Conservation (phyloP, 2,797 vertebrate species). For the Brachyrhaphis roseni region DNA sequence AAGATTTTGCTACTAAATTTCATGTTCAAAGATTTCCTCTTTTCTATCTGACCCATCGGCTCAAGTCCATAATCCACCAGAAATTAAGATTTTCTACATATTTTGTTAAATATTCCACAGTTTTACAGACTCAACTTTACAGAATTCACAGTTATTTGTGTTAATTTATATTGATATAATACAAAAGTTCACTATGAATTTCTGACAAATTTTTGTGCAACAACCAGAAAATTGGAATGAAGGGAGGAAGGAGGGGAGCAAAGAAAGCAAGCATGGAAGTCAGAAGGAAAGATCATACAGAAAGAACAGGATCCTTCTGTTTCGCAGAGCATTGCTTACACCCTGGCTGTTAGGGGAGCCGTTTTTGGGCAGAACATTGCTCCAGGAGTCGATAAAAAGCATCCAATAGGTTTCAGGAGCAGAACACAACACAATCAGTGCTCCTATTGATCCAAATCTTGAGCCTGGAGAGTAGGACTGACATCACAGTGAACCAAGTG, state of each 20-base stretch:
- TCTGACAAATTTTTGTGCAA: not conserved
- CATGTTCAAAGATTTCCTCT: constrained; percentile 19
- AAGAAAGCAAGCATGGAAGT: no score
- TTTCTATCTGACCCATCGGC: not conserved
- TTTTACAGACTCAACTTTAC: not conserved
- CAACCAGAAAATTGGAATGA: not conserved
- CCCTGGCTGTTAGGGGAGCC: not conserved
- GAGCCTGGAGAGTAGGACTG: constrained; percentile 40
- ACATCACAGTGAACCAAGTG: constrained; percentile 45
- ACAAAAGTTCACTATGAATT: not conserved
- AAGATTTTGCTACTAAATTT: not conserved
- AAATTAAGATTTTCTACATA: not conserved
- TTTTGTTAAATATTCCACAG: not conserved
- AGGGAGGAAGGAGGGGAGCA: not conserved
- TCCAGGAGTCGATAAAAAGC: constrained; percentile 60
- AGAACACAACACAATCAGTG: constrained; percentile 64
- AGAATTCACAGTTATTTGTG: not conserved
- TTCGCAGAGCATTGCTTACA: constrained; percentile 20
- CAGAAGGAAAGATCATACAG: not conserved
- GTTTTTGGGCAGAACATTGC: constrained; percentile 40
- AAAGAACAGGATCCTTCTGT: constrained; percentile 22
- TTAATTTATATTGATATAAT: not conserved
- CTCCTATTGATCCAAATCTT: constrained; percentile 61
- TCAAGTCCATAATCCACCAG: constrained; percentile 12
- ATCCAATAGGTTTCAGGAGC: constrained; percentile 65